A percentile compares a stretch with the other conserved stretches of the same genome.
Evolutionary conservation across 37 sponge, comb jelly and placozoan species (phyloP).

Genomic region (Aplysina aerophoba): DNA sequence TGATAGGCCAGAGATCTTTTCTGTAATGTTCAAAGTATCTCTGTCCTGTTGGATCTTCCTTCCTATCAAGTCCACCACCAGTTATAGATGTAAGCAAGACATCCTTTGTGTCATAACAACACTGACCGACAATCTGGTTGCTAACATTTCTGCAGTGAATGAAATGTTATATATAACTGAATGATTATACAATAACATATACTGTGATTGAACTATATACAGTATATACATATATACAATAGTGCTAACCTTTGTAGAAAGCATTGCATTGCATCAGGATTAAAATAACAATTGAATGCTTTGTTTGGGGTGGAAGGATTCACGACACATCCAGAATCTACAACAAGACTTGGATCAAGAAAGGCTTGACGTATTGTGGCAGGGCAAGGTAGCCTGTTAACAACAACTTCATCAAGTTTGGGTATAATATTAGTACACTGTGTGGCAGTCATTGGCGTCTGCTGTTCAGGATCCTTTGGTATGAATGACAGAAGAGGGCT

Average conservation of each 20-base stretch:
- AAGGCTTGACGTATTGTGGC: neutral
- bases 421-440: no score
- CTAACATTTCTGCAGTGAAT: neutral
- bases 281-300: neutral
- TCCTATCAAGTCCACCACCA: neutral
- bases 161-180: neutral
- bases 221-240: neutral
- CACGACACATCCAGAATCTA: slow-evolving; percentile 15
- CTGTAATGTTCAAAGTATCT: neutral
- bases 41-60: neutral
- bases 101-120: neutral
- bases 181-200: neutral
- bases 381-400: neutral
- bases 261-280: slow-evolving; percentile 3
- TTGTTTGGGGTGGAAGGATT: neutral
- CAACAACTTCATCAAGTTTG: no score
- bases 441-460: no score
- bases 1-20: slow-evolving; percentile 21
- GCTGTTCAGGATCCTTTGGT: neutral
- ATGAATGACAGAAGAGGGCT: slow-evolving; percentile 8
- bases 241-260: neutral
- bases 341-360: neutral
- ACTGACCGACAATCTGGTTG: neutral
- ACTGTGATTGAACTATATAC: neutral
- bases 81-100: neutral